Base-by-base conservation (phyloP, 35 echinoderm and acorn worm species). In the Ophioderma brevispina region DNA sequence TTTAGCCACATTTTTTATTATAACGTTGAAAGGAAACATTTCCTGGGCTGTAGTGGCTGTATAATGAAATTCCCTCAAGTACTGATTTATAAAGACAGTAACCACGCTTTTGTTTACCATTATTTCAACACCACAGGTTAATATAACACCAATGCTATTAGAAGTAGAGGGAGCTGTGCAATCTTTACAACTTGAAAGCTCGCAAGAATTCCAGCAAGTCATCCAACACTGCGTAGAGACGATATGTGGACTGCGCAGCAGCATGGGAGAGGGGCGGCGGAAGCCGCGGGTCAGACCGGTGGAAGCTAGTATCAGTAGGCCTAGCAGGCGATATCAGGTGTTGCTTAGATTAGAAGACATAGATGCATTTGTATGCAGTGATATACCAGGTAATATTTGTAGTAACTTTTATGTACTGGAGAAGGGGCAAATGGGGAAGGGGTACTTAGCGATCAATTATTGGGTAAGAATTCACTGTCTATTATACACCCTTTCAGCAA, bases 131-230 rank as follows among this genome's bases (percentile, higher is more conserved):
- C 39, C 21, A 23, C 33, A 91, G 90, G 82, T 91, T 19, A 83
- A 91, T 77, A 40, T 91, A 32, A 85, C 90, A 36, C 90, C 82
- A 21, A 76, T 85, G 56, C 49, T 84, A 10, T 39, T 93, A 15
- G 92, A 94, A 25, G 36, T 91, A 28, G 92, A 97, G 35, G 59
- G 78, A 32, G 76, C 78, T 6, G 79, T 94, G 79, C 78, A 97
- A 49, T 97, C 89, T 8, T 49, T 97, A 18, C 95, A 97, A 37
- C 80, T 97, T 33, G 95, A 97, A 80, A 88, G 82, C 31, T 91
- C 81, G 39, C 92, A 84, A 0, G 85, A 94, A 23, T 88, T 97
- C 64, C 89, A 91, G 36, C 63, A 81, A 18, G 38, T 97, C 34
- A 90, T 85, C 19, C 84, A 97, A 75, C 92, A 91, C 39, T 70